Evolutionary conservation across 2,797 vertebrate species (phyloP).

Genomic region (Fundulus diaphanus): DNA sequence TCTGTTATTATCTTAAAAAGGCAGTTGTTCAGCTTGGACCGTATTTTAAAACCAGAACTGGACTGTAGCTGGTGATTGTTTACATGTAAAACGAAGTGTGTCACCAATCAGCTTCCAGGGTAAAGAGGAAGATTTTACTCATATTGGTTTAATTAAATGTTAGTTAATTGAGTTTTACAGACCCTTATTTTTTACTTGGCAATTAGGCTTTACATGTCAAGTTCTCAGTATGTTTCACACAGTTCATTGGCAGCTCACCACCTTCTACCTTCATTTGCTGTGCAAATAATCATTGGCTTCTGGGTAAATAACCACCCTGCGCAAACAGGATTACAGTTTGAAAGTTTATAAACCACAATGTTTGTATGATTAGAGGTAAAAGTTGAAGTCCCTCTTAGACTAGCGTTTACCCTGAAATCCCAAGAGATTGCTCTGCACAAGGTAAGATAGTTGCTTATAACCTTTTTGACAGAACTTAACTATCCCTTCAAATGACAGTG

Average conservation of each 20-base stretch:
- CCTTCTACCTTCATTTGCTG: not conserved
- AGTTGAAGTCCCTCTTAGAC: not conserved
- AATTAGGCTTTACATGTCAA: not conserved
- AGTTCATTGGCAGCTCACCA: not conserved
- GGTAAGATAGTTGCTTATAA: not conserved
- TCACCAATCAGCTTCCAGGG: not conserved
- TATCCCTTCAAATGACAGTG: not conserved
- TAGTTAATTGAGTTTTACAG: too few species aligned
- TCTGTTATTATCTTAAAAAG: not conserved
- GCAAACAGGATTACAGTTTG: not conserved
- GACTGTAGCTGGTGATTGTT: not conserved
- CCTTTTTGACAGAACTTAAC: not conserved
- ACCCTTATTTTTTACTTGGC: not conserved
- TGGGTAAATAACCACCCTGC: not conserved
- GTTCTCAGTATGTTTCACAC: not conserved
- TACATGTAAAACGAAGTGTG: not conserved
- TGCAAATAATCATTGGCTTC: not conserved
- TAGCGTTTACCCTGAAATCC: not conserved
- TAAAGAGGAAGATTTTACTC: too few species aligned
- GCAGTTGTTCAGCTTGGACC: not conserved
- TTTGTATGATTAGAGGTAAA: not conserved
- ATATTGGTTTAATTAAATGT: not conserved
- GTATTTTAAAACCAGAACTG: not conserved
- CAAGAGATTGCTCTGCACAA: not conserved
- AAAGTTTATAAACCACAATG: not conserved